Conservation (phyloP, 2,888 invertebrate genomes). For the Drosophila glabriapex region DNA sequence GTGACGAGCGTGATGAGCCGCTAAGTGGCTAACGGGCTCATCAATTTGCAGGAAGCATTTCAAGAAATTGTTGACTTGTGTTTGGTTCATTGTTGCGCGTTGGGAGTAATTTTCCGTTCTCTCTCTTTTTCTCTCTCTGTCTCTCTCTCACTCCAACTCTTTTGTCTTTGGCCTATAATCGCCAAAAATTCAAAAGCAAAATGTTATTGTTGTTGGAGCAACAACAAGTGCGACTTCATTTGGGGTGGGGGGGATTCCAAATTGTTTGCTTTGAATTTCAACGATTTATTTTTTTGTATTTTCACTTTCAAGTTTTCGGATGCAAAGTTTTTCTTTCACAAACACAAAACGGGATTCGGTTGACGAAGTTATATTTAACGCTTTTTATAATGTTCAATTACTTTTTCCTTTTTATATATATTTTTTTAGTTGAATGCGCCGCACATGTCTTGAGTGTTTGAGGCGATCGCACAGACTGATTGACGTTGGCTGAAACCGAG, state of each 20-base stretch:
- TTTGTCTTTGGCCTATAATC: conserved; percentile 53
- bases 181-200: conserved; percentile 37
- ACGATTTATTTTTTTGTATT: conserved; percentile 28
- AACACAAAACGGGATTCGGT: conserved; percentile 53
- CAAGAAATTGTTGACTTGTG: conserved; percentile 73
- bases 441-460: conserved; percentile 58
- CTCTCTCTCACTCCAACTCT: neutral
- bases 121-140: neutral
- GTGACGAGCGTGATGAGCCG: conserved; percentile 45
- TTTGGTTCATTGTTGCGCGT: conserved; percentile 68
- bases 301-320: conserved; percentile 53
- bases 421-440: conserved; percentile 12
- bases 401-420: conserved; percentile 2
- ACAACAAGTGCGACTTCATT: conserved; percentile 44
- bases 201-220: conserved; percentile 33
- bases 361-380: conserved; percentile 10
- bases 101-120: conserved; percentile 20
- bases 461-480: conserved; percentile 73
- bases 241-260: conserved; percentile 4
- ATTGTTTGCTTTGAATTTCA: conserved; percentile 35
- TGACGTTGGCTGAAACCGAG: conserved; percentile 52
- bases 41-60: conserved; percentile 79
- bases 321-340: conserved; percentile 50
- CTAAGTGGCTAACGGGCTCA: conserved; percentile 62
- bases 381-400: conserved; percentile 2